Percentiles rank a stretch among this genome's conserved stretches.
Conservation (phyloP, 2,113 vertebrate species). For the Rostratula benghalensis region DNA sequence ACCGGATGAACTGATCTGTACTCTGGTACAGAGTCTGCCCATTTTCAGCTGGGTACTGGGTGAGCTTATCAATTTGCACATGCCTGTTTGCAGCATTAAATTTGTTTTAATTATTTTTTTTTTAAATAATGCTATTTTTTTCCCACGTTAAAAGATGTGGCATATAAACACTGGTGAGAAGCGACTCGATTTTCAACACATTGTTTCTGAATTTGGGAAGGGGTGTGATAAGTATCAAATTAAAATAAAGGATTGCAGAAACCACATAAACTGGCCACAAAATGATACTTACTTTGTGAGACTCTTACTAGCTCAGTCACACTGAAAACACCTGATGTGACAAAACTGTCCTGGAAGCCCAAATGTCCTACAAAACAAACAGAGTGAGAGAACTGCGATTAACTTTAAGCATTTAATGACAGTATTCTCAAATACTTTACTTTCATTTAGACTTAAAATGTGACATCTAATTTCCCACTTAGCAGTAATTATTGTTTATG, state of each 20-base stretch:
- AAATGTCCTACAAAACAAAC: slow-evolving; percentile 91
- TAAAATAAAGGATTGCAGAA: slow-evolving; percentile 1
- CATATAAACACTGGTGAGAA: not conserved
- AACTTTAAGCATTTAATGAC: slow-evolving; percentile 56
- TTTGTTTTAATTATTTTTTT: not conserved
- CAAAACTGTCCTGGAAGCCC: slow-evolving; percentile 99
- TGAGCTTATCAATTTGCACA: not conserved
- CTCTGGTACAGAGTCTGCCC: not conserved
- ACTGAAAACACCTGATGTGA: slow-evolving; percentile 97
- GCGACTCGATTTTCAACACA: not conserved
- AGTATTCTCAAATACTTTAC: slow-evolving; percentile 62
- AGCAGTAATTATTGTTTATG: slow-evolving; percentile 61
- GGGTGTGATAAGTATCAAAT: not conserved
- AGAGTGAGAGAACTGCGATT: slow-evolving; percentile 61
- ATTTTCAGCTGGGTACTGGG: not conserved
- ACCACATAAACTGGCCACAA: slow-evolving; percentile 7
- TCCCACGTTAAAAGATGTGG: not conserved
- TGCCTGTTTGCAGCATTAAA: not conserved
- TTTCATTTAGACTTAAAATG: slow-evolving; percentile 64
- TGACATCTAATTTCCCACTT: slow-evolving; percentile 65
- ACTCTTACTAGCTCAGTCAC: slow-evolving; percentile 97
- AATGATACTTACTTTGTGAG: slow-evolving; percentile 92
- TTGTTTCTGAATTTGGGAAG: not conserved
- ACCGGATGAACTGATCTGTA: not conserved
- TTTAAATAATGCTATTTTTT: not conserved